Conservation (phyloP, 2,888 invertebrate species). For the Phyllotreta cruciferae region DNA sequence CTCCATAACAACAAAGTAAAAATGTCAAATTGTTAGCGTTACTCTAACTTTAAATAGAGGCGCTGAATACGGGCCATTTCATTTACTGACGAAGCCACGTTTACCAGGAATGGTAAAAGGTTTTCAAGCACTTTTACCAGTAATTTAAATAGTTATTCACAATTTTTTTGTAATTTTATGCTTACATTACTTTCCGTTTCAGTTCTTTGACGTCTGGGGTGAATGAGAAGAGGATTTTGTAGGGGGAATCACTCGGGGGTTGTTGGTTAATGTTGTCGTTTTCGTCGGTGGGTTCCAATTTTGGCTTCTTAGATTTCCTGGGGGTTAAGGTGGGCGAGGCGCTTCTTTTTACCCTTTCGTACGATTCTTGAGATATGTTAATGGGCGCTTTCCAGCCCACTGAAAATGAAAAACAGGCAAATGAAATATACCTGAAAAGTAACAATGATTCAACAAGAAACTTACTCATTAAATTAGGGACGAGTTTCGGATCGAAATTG, state of each 20-base stretch:
- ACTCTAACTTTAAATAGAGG: too few species aligned
- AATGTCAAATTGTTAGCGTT: too few species aligned
- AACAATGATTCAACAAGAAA: slow-evolving; percentile 8
- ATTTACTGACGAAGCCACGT: too few species aligned
- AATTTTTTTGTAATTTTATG: too few species aligned
- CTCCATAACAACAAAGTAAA: too few species aligned
- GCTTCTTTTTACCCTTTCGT: slow-evolving; percentile 81
- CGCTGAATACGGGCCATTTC: too few species aligned
- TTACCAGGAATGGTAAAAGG: too few species aligned
- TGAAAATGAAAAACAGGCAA: slow-evolving; percentile 52
- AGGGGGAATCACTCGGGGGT: slow-evolving; percentile 56
- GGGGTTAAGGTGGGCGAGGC: slow-evolving; percentile 62
- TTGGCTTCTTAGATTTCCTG: slow-evolving; percentile 69
- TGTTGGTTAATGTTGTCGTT: slow-evolving; percentile 51
- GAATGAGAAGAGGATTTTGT: slow-evolving; percentile 67
- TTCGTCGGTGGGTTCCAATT: slow-evolving; percentile 47
- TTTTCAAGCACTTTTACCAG: too few species aligned
- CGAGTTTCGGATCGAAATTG: slow-evolving; percentile 83
- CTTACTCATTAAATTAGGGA: slow-evolving; percentile 91
- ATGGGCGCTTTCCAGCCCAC: slow-evolving; percentile 95
- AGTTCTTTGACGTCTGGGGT: slow-evolving; percentile 53
- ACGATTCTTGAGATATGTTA: slow-evolving; percentile 85
- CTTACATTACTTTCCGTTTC: slow-evolving; percentile 63
- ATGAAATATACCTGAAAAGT: slow-evolving; percentile 2
- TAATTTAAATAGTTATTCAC: too few species aligned